phyloP scores from a whole-genome alignment of 2,888 invertebrate species.

The Polyploca ridens region DNA sequence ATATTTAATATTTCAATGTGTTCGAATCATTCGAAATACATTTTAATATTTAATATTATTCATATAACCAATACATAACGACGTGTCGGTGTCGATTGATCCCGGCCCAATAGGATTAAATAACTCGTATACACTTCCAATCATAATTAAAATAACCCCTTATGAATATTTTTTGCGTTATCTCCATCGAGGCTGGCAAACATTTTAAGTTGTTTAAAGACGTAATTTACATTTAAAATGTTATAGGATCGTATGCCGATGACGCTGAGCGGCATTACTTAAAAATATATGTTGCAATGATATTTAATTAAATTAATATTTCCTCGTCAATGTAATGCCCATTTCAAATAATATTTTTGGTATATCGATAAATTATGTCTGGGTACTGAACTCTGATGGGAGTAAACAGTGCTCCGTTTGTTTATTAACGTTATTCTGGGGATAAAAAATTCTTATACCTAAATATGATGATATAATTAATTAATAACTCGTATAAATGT shows the following conservation, averaged over 20 bases:
- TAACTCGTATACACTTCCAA: constrained; percentile 55
- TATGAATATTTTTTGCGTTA: constrained; percentile 59
- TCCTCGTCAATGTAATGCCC: neutral
- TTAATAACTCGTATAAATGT: too few species aligned
- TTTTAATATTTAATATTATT: constrained; percentile 49
- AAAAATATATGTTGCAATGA: neutral
- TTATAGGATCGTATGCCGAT: constrained; percentile 28
- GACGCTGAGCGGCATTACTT: constrained; percentile 1
- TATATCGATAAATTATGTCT: neutral
- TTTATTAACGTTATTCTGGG: too few species aligned
- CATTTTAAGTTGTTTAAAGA: constrained; percentile 64
- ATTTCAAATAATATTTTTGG: neutral
- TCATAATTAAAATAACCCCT: constrained; percentile 71
- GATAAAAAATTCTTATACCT: too few species aligned
- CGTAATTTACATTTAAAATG: constrained; percentile 65
- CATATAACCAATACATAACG: constrained; percentile 40
- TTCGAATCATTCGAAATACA: constrained; percentile 46
- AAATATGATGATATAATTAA: too few species aligned
- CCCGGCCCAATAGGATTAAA: constrained; percentile 56
- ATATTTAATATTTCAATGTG: constrained; percentile 31
- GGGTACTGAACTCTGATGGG: too few species aligned
- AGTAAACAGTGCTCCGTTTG: too few species aligned
- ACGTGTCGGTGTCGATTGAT: constrained; percentile 44
- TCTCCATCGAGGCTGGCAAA: constrained; percentile 38
- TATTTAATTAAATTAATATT: constrained; percentile 6